Evolutionary conservation across 2,797 vertebrate species (phyloP).

Genomic region (Sebastes flavidus): DNA sequence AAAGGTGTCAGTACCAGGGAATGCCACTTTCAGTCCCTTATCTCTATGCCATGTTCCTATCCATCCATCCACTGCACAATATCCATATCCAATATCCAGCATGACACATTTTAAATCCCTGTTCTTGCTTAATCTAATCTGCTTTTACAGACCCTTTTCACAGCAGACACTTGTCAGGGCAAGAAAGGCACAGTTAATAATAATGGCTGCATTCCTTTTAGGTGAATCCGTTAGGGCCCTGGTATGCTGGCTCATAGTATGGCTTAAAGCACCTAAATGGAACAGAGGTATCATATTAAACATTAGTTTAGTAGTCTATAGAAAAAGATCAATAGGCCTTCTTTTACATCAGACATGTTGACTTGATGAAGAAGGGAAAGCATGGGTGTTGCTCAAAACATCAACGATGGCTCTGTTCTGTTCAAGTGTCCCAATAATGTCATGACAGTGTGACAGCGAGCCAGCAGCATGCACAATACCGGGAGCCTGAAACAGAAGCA

Average conservation of each 20-base stretch:
- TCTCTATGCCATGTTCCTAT: background rate
- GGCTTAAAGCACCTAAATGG: background rate
- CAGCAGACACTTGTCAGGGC: background rate
- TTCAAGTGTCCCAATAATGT: background rate
- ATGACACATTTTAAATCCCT: background rate
- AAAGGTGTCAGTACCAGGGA: background rate
- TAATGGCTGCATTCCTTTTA: background rate
- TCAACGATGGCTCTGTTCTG: background rate
- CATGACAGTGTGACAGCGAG: background rate
- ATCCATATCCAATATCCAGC: background rate
- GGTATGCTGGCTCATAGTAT: no score
- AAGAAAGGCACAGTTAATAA: background rate
- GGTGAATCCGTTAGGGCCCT: background rate
- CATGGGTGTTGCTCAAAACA: no score
- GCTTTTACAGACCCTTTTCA: no score
- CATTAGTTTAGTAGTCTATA: background rate
- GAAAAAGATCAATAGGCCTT: background rate
- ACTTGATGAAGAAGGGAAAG: background rate
- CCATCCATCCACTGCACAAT: background rate
- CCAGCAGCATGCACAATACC: no score
- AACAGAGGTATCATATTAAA: background rate
- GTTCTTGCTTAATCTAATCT: background rate
- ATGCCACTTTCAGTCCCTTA: background rate
- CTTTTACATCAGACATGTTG: background rate
- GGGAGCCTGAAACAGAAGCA: no score